Conservation (phyloP, 2,888 invertebrate species). For the Microplitis manilae region DNA sequence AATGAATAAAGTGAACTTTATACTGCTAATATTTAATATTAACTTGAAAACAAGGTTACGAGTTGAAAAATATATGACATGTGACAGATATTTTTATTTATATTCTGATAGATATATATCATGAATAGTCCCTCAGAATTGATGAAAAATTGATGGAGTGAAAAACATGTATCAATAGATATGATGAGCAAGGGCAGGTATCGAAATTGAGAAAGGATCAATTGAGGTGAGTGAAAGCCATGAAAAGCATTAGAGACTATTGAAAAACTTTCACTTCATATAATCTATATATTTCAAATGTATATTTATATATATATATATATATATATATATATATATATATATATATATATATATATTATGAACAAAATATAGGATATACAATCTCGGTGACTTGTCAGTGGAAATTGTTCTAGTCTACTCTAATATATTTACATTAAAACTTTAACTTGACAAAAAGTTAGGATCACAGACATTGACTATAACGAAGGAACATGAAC, state of each 20-base stretch:
- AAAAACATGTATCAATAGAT: not conserved
- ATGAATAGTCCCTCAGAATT: not conserved
- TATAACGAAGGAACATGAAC: conserved; percentile 10
- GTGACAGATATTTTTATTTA: not conserved
- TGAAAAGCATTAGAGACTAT: not conserved
- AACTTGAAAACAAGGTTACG: not conserved
- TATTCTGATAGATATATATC: not conserved
- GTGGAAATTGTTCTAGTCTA: not conserved
- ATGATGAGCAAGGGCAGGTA: not conserved
- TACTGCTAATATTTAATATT: not conserved
- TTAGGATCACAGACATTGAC: conserved; percentile 14
- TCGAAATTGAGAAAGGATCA: not conserved
- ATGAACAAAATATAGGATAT: not conserved
- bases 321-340: not conserved
- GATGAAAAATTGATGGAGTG: not conserved
- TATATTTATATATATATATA: too few species aligned
- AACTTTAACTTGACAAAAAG: conserved; percentile 15
- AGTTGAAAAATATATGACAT: not conserved
- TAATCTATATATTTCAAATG: too few species aligned
- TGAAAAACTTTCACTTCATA: not conserved
- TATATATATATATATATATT: not conserved
- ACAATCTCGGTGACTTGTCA: not conserved
- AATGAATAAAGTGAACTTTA: not conserved
- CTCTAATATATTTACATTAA: not conserved
- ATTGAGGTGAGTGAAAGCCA: not conserved